Evolutionary conservation across 2,888 invertebrate genomes (phyloP).

Genomic region (Protula sp.): DNA sequence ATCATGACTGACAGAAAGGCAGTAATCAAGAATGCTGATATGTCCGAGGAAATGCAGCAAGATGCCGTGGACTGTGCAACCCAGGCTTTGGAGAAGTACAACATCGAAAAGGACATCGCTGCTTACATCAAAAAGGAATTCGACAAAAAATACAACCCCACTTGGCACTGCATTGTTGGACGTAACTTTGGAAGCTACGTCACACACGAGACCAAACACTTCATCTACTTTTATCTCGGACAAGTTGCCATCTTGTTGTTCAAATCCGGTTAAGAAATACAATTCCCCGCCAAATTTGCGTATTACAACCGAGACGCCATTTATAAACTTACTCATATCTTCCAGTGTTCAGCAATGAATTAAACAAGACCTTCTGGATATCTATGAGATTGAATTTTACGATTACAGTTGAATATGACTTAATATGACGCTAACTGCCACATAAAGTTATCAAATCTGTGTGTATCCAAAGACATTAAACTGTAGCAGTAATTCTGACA

Average conservation of each 20-base stretch:
- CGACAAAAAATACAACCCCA: constrained; percentile 99
- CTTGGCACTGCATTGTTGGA: constrained; percentile 99
- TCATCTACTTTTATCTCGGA: constrained; percentile 98
- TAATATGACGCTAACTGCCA: too few species aligned
- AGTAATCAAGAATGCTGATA: constrained; percentile 99
- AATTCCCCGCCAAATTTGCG: not conserved
- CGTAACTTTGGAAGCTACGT: constrained; percentile 98
- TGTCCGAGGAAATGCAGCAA: constrained; percentile 99
- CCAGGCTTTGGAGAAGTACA: constrained; percentile 96
- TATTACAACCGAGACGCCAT: too few species aligned
- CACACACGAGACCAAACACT: constrained; percentile 98
- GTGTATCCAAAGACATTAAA: too few species aligned
- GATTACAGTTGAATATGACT: too few species aligned
- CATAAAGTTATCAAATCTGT: too few species aligned
- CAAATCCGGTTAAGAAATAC: constrained; percentile 78
- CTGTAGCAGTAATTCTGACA: too few species aligned
- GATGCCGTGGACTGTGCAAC: constrained; percentile 99
- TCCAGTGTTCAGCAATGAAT: too few species aligned
- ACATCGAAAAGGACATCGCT: constrained; percentile 99
- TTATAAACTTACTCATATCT: too few species aligned
- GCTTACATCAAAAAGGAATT: constrained; percentile 99
- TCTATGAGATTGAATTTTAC: too few species aligned
- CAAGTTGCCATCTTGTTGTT: constrained; percentile 98
- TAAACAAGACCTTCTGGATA: too few species aligned
- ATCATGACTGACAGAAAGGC: constrained; percentile 64